Percentiles rank a stretch among this genome's conserved stretches.
phyloP scores from a whole-genome alignment of 2,797 vertebrate species.

The Malacoraja senta region DNA sequence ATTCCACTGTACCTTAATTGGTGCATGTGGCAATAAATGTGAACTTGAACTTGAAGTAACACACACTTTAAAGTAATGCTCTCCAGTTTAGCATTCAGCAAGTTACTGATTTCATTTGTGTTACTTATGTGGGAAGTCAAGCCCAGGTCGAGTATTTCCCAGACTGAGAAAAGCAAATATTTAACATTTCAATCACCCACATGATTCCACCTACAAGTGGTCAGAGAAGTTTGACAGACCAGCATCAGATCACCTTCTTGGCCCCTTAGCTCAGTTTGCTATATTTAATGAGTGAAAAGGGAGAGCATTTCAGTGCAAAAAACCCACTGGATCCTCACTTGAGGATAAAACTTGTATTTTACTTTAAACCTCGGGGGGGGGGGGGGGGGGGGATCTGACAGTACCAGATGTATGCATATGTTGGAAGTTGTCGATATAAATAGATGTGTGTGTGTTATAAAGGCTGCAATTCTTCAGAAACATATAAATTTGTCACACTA shows the following conservation, averaged over 20 bases:
- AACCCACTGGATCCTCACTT: background rate
- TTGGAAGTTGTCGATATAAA: background rate
- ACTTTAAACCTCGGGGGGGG: background rate
- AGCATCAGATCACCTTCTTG: background rate
- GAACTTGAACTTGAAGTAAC: no score
- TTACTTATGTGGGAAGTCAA: background rate
- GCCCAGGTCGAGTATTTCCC: conserved; percentile 10
- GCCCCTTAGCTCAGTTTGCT: no score
- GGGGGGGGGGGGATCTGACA: background rate
- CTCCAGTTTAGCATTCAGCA: background rate
- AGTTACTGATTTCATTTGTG: conserved; percentile 12
- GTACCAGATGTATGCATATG: background rate
- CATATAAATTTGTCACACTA: background rate
- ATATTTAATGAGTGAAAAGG: background rate
- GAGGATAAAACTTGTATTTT: background rate
- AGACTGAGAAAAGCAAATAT: conserved; percentile 18
- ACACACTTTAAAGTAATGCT: background rate
- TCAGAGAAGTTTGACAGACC: background rate
- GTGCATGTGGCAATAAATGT: no score
- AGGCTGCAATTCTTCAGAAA: background rate
- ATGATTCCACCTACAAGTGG: background rate
- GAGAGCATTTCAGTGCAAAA: background rate
- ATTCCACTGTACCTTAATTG: no score
- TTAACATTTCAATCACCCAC: conserved; percentile 25
- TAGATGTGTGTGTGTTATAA: background rate